Conservation (phyloP, 2,888 invertebrate genomes). For the Monopis laevigella region DNA sequence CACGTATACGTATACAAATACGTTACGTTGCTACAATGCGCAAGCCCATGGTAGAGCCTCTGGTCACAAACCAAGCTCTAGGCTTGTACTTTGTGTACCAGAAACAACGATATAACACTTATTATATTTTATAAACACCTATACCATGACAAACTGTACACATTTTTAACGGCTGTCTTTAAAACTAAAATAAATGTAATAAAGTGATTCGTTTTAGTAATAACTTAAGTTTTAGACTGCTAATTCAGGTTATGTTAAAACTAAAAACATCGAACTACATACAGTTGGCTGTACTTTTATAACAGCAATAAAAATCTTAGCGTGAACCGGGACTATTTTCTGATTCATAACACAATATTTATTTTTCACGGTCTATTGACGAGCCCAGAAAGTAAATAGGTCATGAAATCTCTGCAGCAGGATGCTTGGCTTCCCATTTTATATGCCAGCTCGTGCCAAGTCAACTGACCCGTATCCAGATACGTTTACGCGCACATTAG, state of each 20-base stretch:
- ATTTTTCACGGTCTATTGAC: conserved; percentile 55
- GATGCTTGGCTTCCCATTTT: conserved; percentile 32
- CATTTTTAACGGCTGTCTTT: no score
- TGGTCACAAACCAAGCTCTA: no score
- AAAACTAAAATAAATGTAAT: no score
- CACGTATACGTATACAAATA: no score
- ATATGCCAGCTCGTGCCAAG: conserved; percentile 25
- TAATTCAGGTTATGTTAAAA: conserved; percentile 20
- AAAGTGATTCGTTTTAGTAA: no score
- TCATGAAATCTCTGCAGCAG: conserved; percentile 30
- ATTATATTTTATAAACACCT: no score
- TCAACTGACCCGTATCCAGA: conserved; percentile 4
- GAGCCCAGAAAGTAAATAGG: conserved; percentile 36
- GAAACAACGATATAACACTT: no score
- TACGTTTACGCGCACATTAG: no score
- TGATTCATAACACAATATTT: conserved; percentile 60
- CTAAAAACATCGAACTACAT: conserved; percentile 25
- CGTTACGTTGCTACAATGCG: no score
- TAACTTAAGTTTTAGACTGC: conserved; percentile 18
- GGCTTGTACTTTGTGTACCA: no score
- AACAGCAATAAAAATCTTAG: conserved; percentile 53
- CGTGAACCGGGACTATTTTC: conserved; percentile 52
- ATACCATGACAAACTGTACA: no score
- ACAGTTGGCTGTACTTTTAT: conserved; percentile 58
- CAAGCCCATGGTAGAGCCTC: no score